Conservation (phyloP, 2,113 vertebrate species). For the Sebastes fasciatus region DNA sequence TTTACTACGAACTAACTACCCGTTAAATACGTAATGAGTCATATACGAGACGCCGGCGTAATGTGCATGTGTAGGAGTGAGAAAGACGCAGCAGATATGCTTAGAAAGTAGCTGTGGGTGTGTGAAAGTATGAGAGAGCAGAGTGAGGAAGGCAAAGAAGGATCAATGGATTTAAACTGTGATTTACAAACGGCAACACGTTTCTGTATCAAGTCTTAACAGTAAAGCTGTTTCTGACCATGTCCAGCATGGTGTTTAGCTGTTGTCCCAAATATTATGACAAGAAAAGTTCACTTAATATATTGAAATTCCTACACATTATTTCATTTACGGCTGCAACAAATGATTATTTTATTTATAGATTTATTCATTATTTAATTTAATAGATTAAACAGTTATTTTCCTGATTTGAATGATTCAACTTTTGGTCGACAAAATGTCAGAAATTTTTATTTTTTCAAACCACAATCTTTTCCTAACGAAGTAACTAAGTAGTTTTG, state of each 20-base stretch:
- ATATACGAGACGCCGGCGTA: constrained; percentile 34
- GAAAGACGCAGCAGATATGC: constrained; percentile 47
- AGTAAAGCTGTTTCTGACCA: not conserved
- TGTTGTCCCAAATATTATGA: not conserved
- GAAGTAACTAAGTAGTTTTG: no score
- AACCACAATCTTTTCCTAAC: no score
- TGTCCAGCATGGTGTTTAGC: not conserved
- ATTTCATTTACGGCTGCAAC: not conserved
- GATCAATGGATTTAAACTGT: constrained; percentile 10
- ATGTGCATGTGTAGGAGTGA: constrained; percentile 59
- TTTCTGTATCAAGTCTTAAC: not conserved
- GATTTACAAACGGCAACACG: constrained; percentile 12
- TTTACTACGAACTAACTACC: constrained; percentile 37
- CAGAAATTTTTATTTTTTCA: no score
- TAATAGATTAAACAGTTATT: not conserved
- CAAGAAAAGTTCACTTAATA: not conserved
- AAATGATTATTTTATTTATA: not conserved
- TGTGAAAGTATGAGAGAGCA: constrained; percentile 28
- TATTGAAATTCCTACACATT: not conserved
- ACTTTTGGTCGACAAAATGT: no score
- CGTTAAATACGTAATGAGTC: constrained; percentile 59
- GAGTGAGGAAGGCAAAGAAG: constrained; percentile 7
- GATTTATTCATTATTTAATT: not conserved
- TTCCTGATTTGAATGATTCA: no score
- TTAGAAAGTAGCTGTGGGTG: constrained; percentile 44